phyloP scores from a whole-genome alignment of 2,113 vertebrate species.

The Stomatorhinus ivindoensis region DNA sequence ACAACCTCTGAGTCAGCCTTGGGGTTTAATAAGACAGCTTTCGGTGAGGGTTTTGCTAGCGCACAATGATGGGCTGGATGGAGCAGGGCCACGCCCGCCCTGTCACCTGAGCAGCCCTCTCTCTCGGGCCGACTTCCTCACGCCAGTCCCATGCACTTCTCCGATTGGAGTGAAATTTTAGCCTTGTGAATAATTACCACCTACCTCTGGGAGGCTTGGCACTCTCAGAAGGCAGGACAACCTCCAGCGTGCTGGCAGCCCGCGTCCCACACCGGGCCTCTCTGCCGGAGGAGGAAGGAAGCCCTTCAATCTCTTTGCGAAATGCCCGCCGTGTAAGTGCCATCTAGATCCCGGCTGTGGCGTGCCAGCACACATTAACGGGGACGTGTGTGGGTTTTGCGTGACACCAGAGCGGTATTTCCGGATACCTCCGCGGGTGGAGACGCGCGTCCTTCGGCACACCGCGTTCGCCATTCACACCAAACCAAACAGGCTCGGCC shows the following conservation, averaged over 20 bases:
- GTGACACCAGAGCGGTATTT: neutral
- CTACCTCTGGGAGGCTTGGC: neutral
- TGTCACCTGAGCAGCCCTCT: slow-evolving; percentile 9
- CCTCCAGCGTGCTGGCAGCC: neutral
- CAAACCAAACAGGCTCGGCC: neutral
- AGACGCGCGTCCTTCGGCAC: neutral
- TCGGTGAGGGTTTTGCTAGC: neutral
- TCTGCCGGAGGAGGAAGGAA: neutral
- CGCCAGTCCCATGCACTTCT: slow-evolving; percentile 11
- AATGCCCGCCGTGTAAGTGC: slow-evolving; percentile 10
- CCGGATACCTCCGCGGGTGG: neutral
- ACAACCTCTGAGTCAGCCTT: neutral
- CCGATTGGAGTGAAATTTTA: slow-evolving; percentile 23
- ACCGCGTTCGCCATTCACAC: neutral
- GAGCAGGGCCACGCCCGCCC: neutral
- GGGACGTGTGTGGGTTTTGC: neutral
- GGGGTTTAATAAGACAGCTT: neutral
- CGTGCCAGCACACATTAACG: neutral
- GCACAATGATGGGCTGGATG: neutral
- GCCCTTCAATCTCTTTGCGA: neutral
- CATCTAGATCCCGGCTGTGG: too few relatives aligned
- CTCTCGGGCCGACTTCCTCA: neutral
- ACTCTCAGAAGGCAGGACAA: slow-evolving; percentile 1
- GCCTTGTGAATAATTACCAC: slow-evolving; percentile 11
- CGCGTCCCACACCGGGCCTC: neutral